Base-by-base conservation (phyloP, 1,140 invertebrate species). In the Panulirus ornatus region DNA sequence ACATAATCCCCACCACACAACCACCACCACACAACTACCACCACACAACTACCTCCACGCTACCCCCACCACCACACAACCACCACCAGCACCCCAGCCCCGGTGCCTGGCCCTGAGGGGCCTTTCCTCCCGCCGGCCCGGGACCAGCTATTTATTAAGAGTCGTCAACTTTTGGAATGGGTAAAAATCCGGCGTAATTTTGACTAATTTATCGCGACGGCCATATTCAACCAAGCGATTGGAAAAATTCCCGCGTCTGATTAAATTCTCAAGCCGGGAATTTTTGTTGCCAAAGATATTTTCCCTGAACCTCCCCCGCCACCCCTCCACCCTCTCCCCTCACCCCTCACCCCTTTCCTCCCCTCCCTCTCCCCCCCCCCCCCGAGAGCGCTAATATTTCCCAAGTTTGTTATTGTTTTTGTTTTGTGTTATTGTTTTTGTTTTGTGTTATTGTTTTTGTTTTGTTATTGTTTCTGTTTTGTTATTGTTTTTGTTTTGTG, bases 111-210 rank as follows among this genome's bases (percentile, higher is more conserved):
- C 83, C 66, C 42, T 44, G 58, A 36, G 71, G 47, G 34, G 14
- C 27, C 71, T 58, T 78, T 27, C 70, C 42, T 1, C 30, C 42
- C 47, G 71, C 27, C 71, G 42, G 42, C 42, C 54, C 36, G 16
- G 14, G 19, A 44, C 16, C 36, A 58, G 73, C 84, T 76, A 87
- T 87, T 87, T 87, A 85, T 87, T 87, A 87, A 76, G 47, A 71
- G 34, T 73, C 84, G 84, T 87, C 84, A 87, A 87, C 84, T 87
- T 87, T 87, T 44, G 84, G 73, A 87, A 87, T 87, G 84, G 84
- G 34, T 78, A 87, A 87, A 87, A 87, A 58, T 87, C 73, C 51
- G 44, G 40, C 84, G 84, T 87, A 87, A 87, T 87, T 87, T 76
- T 76, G 71, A 87, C 84, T 87, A 87, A 87, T 87, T 87, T 87